phyloP scores from a whole-genome alignment of 2,797 vertebrate genomes.

The Xiphophorus birchmanni region DNA sequence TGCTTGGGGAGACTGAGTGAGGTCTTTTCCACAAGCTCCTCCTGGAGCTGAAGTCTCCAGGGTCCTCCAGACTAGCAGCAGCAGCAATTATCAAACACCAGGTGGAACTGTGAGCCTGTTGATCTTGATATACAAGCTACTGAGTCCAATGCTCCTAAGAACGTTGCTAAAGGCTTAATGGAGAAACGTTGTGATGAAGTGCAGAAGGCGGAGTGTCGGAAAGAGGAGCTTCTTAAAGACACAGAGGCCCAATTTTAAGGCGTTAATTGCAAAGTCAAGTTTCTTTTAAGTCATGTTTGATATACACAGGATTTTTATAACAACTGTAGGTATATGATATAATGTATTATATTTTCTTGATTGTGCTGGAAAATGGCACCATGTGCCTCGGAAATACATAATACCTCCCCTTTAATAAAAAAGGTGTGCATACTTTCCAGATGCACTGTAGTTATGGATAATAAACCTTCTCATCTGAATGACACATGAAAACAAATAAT shows the following conservation, averaged over 20 bases:
- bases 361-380: not conserved
- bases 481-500: constrained; percentile 3
- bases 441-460: not conserved
- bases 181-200: not conserved
- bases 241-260: not conserved
- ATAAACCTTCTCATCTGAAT: not conserved
- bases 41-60: not conserved
- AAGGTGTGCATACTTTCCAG: not conserved
- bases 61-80: not conserved
- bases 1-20: too few species aligned
- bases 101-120: not conserved
- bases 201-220: not conserved
- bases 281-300: not conserved
- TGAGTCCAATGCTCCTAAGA: not conserved
- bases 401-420: not conserved
- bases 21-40: too few species aligned
- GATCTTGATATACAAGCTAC: not conserved
- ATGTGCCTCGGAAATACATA: not conserved
- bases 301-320: not conserved
- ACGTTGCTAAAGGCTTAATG: not conserved
- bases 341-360: not conserved
- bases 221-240: not conserved
- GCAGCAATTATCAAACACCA: not conserved
- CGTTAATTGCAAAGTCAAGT: not conserved
- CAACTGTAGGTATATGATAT: not conserved